Conservation (phyloP, 2,888 invertebrate species). For the Nomada fucata region DNA sequence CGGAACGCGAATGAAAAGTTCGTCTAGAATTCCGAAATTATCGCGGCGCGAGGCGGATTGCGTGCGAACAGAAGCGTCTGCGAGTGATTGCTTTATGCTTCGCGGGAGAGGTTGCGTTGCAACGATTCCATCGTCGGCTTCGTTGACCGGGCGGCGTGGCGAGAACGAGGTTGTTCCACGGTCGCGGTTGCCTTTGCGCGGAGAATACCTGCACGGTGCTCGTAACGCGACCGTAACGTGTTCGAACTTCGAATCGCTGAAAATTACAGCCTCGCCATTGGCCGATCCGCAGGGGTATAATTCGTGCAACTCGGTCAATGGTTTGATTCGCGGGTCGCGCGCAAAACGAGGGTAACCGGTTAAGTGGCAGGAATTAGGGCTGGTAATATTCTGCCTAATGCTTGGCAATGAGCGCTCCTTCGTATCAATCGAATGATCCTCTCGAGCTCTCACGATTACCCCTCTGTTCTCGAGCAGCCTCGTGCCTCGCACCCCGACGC, state of each 20-base stretch:
- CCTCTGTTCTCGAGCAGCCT: not conserved
- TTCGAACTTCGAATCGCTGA: not conserved
- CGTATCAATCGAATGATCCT: not conserved
- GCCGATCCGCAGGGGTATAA: not conserved
- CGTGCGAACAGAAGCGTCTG: conserved; percentile 24
- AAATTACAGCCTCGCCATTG: not conserved
- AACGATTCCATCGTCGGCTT: conserved; percentile 1
- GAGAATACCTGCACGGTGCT: not conserved
- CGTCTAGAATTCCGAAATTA: conserved; percentile 3
- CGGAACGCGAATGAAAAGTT: conserved; percentile 18
- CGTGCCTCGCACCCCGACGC: not conserved
- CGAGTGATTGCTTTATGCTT: conserved; percentile 29
- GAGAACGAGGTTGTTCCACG: not conserved
- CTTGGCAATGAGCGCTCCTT: not conserved
- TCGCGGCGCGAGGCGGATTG: not conserved
- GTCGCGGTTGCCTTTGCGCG: not conserved
- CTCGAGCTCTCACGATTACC: not conserved
- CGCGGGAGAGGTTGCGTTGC: not conserved
- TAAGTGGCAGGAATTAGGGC: not conserved
- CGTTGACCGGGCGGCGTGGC: not conserved
- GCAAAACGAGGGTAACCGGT: not conserved
- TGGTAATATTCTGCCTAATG: not conserved
- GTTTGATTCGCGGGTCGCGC: not conserved
- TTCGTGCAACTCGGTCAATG: not conserved
- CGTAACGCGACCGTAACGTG: too few relatives aligned